Conservation (phyloP, 2,888 invertebrate genomes). For the Cosmopolites sordidus region DNA sequence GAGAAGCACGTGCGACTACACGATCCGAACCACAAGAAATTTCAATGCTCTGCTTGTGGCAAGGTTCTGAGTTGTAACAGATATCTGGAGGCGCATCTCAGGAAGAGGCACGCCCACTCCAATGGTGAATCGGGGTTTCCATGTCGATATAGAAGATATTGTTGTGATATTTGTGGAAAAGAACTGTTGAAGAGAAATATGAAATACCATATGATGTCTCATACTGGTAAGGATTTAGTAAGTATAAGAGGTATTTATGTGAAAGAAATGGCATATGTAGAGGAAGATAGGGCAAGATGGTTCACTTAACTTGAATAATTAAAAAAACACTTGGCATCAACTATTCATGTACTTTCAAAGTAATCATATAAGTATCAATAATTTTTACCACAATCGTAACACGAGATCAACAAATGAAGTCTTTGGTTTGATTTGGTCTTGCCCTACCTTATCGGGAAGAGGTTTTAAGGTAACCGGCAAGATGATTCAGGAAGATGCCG, state of each 20-base stretch:
- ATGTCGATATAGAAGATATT: constrained; percentile 16
- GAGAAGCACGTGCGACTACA: constrained; percentile 31
- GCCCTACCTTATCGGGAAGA: no score
- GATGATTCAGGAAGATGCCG: no score
- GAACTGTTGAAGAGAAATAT: constrained; percentile 41
- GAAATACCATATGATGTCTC: constrained; percentile 42
- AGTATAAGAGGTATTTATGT: no score
- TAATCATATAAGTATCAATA: no score
- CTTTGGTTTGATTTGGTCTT: no score
- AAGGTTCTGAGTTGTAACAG: constrained; percentile 15
- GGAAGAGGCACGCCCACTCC: constrained; percentile 16
- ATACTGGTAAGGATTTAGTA: constrained; percentile 34
- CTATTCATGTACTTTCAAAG: no score
- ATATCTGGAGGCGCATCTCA: constrained; percentile 24
- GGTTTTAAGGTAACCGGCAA: no score
- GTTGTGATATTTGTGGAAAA: constrained; percentile 42
- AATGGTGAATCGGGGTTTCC: constrained; percentile 14
- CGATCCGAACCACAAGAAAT: constrained; percentile 26
- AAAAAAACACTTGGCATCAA: no score
- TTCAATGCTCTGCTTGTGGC: constrained; percentile 21
- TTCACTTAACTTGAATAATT: no score
- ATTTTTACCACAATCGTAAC: no score
- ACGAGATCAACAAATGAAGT: no score
- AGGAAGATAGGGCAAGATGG: no score
- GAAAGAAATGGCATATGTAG: constrained; percentile 49